Percentiles rank a stretch among this genome's conserved stretches.
phyloP scores from a whole-genome alignment of 92 coral and sea anemone species.

The Actinostola sp. region DNA sequence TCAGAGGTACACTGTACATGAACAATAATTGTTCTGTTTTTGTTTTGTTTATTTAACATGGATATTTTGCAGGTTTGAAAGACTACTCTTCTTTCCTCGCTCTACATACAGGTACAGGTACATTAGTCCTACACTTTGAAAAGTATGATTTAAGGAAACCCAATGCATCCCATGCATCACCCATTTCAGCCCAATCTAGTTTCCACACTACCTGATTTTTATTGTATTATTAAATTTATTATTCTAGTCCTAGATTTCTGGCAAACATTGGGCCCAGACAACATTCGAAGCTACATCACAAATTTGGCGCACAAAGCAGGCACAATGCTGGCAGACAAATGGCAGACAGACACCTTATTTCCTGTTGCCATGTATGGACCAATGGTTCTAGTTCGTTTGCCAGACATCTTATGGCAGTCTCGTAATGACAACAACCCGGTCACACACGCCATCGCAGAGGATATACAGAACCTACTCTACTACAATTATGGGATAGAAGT shows the following conservation, averaged over 20 bases:
- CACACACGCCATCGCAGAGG: slow-evolving; percentile 37
- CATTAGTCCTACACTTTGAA: background rate
- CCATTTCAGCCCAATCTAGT: no score
- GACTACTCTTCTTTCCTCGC: slow-evolving; percentile 74
- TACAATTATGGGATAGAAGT: slow-evolving; percentile 59
- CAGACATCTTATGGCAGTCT: slow-evolving; percentile 50
- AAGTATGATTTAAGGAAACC: background rate
- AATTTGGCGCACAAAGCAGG: slow-evolving; percentile 59
- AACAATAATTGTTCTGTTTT: background rate
- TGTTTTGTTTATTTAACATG: no score
- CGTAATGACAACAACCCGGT: background rate
- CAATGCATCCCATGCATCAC: no score
- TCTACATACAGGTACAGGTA: slow-evolving; percentile 53
- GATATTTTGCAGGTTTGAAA: slow-evolving; percentile 57
- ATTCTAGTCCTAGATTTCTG: slow-evolving; percentile 73
- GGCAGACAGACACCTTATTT: slow-evolving; percentile 56
- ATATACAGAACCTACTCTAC: slow-evolving; percentile 57
- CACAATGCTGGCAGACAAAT: slow-evolving; percentile 42
- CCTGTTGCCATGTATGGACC: slow-evolving; percentile 68
- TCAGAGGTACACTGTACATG: slow-evolving; percentile 39
- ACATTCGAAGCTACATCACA: slow-evolving; percentile 54
- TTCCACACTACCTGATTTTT: no score
- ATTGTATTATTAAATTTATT: no score
- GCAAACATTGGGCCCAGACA: slow-evolving; percentile 48
- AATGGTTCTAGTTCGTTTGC: slow-evolving; percentile 64